Evolutionary conservation across 2,888 invertebrate species (phyloP).

Genomic region (Stegana nigrithorax): DNA sequence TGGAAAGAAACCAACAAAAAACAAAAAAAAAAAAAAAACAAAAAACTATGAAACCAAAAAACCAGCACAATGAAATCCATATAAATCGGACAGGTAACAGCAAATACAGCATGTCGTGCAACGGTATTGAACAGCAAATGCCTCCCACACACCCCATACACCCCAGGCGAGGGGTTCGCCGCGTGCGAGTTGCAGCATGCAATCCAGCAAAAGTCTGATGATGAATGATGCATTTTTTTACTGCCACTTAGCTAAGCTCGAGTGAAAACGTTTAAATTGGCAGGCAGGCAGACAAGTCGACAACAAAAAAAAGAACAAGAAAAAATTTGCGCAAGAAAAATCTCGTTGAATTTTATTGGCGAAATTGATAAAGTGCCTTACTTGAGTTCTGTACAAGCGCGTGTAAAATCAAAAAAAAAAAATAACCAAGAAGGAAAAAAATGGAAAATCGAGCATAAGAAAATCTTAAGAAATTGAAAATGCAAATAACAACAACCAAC

Average conservation of each 20-base stretch:
- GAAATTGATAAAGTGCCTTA: conserved; percentile 55
- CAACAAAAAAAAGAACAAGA: not conserved
- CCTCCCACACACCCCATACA: too few relatives aligned
- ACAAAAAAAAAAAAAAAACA: not conserved
- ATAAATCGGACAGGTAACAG: conserved; percentile 8
- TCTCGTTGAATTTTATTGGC: conserved; percentile 34
- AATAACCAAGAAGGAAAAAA: not conserved
- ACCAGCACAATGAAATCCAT: not conserved
- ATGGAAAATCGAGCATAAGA: too few relatives aligned
- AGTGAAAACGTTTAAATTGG: conserved; percentile 11
- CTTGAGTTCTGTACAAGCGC: not conserved
- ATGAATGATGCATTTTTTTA: conserved; percentile 7
- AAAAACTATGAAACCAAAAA: not conserved
- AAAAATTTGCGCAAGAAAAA: not conserved
- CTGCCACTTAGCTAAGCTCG: not conserved
- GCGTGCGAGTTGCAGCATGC: not conserved
- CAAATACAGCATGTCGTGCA: conserved; percentile 1
- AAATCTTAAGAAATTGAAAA: conserved; percentile 14
- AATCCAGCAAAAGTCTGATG: not conserved
- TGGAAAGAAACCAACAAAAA: too few relatives aligned
- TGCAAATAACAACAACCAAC: conserved; percentile 5
- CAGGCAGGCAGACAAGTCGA: not conserved
- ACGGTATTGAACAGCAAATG: too few relatives aligned
- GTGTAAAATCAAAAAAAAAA: conserved; percentile 12
- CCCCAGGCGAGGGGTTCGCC: too few relatives aligned